Base-by-base conservation (phyloP, 2,888 invertebrate species). In the Aquatica leii region DNA sequence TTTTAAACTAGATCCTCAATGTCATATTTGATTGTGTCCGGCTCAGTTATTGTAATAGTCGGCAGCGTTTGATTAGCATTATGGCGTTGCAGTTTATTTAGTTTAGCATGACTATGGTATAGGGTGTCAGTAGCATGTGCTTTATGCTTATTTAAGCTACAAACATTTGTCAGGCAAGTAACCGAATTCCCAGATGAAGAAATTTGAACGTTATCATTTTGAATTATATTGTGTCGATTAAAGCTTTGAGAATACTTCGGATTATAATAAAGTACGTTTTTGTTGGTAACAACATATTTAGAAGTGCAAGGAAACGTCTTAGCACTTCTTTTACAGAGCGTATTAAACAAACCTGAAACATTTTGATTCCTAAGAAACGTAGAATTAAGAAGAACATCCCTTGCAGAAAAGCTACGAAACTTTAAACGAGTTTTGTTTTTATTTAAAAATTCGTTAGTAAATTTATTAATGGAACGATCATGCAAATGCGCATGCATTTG, bases 1-100 rank as follows among this genome's bases (percentile, higher is more conserved):
- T 24, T 18, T 31, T 64, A 64, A 17, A 64, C 59, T 37, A 59
- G 54, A 59, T 64, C 63, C 35, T 64, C 59, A 50, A 64, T 51
- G 31, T 59, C 63, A 51, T 40, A 61, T 12, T 59, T 35, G 5
- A 51, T n/a, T 11, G 31, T 5, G 9, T 35, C 34, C 11, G 2
- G n/a, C 20, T 37, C 11, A 34, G 17, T 21, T n/a, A 43, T 14
- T 15, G 43, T 54, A 5, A n/a, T 24, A 18, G 43, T 52, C 17
- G 46, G 46, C 20, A 18, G 43, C 14, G 12, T 14, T 6, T 43
- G 14, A 8, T 12, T 14, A 3, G 41, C 14, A 43, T 43, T 43
- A 14, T 1, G 17, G 12, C 41, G 5, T 17, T 43, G 17, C 2
- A 4, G 9, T 1, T 14, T 2, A 17, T 8, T 14, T 2, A 40